phyloP scores from a whole-genome alignment of 2,113 vertebrate genomes.

The Eleginops maclovinus region DNA sequence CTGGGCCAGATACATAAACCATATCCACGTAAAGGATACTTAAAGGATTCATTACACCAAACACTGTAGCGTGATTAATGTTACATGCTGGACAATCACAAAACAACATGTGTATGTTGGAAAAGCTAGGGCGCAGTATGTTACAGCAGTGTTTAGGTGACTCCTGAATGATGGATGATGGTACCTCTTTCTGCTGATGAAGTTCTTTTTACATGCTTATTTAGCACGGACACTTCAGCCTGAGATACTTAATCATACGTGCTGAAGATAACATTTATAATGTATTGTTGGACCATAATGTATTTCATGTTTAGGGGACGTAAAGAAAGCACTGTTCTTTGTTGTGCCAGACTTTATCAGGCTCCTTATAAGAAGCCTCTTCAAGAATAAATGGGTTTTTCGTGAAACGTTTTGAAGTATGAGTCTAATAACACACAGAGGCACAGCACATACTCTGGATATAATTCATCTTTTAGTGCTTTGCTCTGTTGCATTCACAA shows the following conservation, averaged over 20 bases:
- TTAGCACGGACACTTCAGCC: conserved; percentile 34
- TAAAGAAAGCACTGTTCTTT: conserved; percentile 8
- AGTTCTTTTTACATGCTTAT: conserved; percentile 28
- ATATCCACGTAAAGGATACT: conserved; percentile 39
- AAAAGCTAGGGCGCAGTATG: conserved; percentile 42
- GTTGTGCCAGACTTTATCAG: conserved; percentile 33
- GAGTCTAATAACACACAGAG: conserved; percentile 42
- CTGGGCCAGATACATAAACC: conserved; percentile 66
- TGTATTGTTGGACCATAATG: conserved; percentile 29
- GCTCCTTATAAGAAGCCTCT: conserved; percentile 21
- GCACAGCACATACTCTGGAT: conserved; percentile 26
- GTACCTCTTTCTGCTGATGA: conserved; percentile 45
- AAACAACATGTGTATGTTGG: conserved; percentile 9
- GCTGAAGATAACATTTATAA: conserved; percentile 40
- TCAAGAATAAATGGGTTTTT: conserved; percentile 47
- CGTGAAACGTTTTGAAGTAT: conserved; percentile 37
- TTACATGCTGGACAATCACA: conserved; percentile 41
- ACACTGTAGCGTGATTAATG: conserved; percentile 44
- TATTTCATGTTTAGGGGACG: conserved; percentile 14
- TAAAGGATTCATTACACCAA: conserved; percentile 36
- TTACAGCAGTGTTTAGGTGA: conserved; percentile 35
- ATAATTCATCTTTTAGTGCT: conserved; percentile 30
- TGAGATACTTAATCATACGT: conserved; percentile 34
- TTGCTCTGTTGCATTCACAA: conserved; percentile 48
- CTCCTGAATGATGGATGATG: conserved; percentile 60